Evolutionary conservation across 2,797 vertebrate genomes (phyloP).

Genomic region (Caiman crocodilus): DNA sequence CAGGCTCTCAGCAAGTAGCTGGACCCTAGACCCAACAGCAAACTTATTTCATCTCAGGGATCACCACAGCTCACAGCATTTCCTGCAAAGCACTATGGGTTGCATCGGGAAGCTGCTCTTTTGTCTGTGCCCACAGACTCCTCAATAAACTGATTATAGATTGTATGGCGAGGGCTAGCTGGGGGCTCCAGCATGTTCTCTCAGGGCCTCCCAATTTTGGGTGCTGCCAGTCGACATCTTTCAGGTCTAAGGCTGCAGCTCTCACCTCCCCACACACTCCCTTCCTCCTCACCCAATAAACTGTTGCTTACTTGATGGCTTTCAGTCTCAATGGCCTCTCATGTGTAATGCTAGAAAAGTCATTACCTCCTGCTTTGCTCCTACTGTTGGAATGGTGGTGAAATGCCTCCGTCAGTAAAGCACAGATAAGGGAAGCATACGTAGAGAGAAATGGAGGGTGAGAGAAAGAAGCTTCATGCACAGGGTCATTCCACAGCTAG

Average conservation of each 20-base stretch:
- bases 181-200: neutral
- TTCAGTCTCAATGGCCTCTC: conserved; percentile 42
- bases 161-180: neutral
- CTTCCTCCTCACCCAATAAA: neutral
- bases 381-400: neutral
- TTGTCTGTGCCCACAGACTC: no score
- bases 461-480: neutral
- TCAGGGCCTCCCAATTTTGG: neutral
- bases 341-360: conserved; percentile 28
- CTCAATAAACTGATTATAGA: neutral
- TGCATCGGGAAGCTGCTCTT: no score
- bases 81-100: no score
- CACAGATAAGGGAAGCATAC: neutral
- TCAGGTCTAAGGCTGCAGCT: neutral
- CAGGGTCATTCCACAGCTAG: neutral
- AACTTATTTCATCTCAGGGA: no score
- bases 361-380: conserved; percentile 46
- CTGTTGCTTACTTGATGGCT: conserved; percentile 15
- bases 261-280: neutral
- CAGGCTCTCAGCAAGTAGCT: no score
- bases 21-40: no score
- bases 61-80: no score
- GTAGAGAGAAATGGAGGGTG: neutral
- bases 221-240: neutral
- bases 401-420: neutral